Evolutionary conservation across 2,888 invertebrate genomes (phyloP), one percentile per base, ranked within the genome.

Genomic region (Amiota communis): DNA sequence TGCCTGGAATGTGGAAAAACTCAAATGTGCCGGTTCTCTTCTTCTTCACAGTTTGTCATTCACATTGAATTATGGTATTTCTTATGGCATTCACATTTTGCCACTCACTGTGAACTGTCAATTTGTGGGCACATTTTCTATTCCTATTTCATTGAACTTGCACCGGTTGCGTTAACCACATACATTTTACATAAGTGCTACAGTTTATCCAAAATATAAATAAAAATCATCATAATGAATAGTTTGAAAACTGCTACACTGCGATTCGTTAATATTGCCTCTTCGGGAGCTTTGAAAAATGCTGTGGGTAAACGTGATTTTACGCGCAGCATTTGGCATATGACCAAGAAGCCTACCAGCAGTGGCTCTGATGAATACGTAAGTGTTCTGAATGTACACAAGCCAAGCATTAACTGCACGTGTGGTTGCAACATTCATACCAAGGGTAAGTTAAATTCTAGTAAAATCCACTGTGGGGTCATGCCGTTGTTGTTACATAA

Each of bases 371-470:
- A 68, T n/a, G 81, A 83, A 64, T 84, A 83, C 74, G 84, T 84
- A 77, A 87, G 89, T 17, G 87, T 91, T 13, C 85, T 88, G 36
- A 89, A 91, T 17, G 89, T 92, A 17, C 91, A 91, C 77, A 92
- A 91, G 75, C 92, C 93, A 79, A 92, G 92, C 82, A 91, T 92
- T 78, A 90, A 92, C 56, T 95, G 94, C 87, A 91, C 91, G 77
- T 95, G 94, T 80, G 94, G 94, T 36, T 95, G 94, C 86, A 92
- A 94, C 83, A 93, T 93, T 36, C 94, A 95, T 83, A 94, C 93
- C 1, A 95, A 95, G 92, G 93, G 95, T 95, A 91, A 80, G 77
- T 72, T 4, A 64, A 70, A 76, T 63, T 23, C n/a, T 56, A 70
- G 3, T 36, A 36, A 36, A 36, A 6, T 36, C 6, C 36, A 6